These are phyloP conservation scores for Neotoxoptera formosana DNA, from an alignment of 1,140 invertebrate species.

Conservation along the genomic window DNA sequence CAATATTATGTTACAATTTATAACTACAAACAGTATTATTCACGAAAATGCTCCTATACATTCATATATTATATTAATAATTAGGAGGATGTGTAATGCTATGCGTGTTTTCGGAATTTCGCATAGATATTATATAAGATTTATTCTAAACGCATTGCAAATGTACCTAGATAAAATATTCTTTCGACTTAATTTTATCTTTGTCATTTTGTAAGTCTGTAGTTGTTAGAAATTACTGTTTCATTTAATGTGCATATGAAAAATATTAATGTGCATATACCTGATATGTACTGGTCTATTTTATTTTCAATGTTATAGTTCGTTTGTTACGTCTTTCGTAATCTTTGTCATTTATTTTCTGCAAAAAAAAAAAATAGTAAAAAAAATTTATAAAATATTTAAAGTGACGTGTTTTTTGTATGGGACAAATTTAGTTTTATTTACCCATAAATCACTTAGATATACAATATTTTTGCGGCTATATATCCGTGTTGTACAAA, in stretches of 20 bases:
- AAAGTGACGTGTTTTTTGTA: not conserved
- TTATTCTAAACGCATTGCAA: not conserved
- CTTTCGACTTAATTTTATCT: not conserved
- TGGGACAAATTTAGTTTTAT: not conserved
- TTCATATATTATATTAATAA: too few species aligned
- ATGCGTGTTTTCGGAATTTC: not conserved
- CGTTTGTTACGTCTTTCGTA: not conserved
- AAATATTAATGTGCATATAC: not conserved
- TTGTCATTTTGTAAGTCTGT: not conserved
- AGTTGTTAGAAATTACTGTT: not conserved
- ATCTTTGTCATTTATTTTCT: not conserved
- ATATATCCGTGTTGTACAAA: not conserved
- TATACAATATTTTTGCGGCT: not conserved
- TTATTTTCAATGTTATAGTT: not conserved
- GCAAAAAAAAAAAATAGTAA: not conserved
- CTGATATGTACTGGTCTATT: not conserved
- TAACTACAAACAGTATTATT: not conserved
- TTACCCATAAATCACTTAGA: not conserved
- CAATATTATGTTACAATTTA: not conserved
- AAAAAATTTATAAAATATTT: not conserved
- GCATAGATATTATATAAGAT: not conserved
- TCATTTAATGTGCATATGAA: not conserved
- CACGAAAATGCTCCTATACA: not conserved
- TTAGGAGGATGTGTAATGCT: not conserved
- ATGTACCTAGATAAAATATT: not conserved